Base-by-base conservation (phyloP, 2,888 invertebrate genomes). In the Drosophila quinaria region DNA sequence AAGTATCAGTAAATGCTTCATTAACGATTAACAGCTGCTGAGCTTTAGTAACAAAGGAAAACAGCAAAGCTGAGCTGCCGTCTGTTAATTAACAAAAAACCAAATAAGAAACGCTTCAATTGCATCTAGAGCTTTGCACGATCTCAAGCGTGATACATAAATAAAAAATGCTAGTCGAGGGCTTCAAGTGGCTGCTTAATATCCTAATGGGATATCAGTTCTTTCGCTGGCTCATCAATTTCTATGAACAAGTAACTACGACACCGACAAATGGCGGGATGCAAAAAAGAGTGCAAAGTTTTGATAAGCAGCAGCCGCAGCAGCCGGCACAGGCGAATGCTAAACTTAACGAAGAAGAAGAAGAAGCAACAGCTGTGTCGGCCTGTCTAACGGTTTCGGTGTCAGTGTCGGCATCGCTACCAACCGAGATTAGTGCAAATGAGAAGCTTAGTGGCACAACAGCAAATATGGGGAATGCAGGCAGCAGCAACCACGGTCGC, bases 171-270 rank as follows among this genome's bases (percentile, higher is more conserved):
- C 52, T 90, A 25, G 65, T 66, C 37, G 81, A 88, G 68, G 74
- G 70, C 29, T 61, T 89, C 55, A 49, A 67, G 39, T 76, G 90
- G 78, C 73, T 90, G 41, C 72, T 58, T 54, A 51, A 73, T 19
- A 59, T 91, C 41, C 70, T 90, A 39, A 70, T 90, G 74, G 70
- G 80, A 29, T 81, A 80, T 77, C 81, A 88, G 68, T 42, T 89
- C 67, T 72, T 91, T 70, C 90, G 84, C 39, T 90, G 91, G 90
- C 72, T 89, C 17, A 58, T 79, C 68, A 74, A 84, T 37, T 76
- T 74, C 55, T 82, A 80, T 66, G 41, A 63, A 41, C 69, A 80
- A 74, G 52, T 87, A 70, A 86, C 83, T 58, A 67, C 49, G 17
- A 37, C n/a, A 42, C 51, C 58, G 25, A 11, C 25, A 25, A 54